phyloP scores from a whole-genome alignment of 2,888 invertebrate species.

The Amphipoea lucens region DNA sequence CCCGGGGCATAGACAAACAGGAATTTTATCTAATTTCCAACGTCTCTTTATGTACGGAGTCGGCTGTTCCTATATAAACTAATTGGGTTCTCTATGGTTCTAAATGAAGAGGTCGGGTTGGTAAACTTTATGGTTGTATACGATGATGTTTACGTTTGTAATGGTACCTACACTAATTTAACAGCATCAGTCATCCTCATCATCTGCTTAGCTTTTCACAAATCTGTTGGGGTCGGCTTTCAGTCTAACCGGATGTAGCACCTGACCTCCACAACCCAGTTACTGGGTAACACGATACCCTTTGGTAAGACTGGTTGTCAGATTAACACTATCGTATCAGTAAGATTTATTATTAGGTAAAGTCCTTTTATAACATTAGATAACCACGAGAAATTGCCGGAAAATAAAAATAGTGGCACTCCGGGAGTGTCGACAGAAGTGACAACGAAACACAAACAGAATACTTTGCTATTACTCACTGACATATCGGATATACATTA shows the following conservation, averaged over 20 bases:
- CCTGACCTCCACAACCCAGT: neutral
- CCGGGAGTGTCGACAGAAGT: too few species aligned
- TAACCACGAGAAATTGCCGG: neutral
- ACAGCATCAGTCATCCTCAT: neutral
- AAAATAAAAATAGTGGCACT: too few species aligned
- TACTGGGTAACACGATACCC: neutral
- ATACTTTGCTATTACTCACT: too few species aligned
- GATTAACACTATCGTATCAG: neutral
- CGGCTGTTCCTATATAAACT: conserved; percentile 44
- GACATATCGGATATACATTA: too few species aligned
- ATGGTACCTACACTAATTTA: neutral
- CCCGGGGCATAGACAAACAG: conserved; percentile 71
- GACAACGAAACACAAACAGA: too few species aligned
- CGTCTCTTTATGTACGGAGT: conserved; percentile 54
- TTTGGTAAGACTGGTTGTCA: neutral
- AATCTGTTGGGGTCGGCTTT: neutral
- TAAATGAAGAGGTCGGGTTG: conserved; percentile 27
- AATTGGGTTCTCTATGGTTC: conserved; percentile 29
- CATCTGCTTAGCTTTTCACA: neutral
- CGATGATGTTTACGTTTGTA: neutral
- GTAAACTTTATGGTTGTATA: neutral
- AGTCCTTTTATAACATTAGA: neutral
- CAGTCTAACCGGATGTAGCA: neutral
- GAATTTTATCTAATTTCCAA: conserved; percentile 76
- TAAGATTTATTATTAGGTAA: too few species aligned